Percentiles rank a stretch among this genome's conserved stretches.
These are phyloP conservation scores for Acromyrmex charruanus DNA, from an alignment of 1,140 invertebrate genomes.

Conservation along the genomic window DNA sequence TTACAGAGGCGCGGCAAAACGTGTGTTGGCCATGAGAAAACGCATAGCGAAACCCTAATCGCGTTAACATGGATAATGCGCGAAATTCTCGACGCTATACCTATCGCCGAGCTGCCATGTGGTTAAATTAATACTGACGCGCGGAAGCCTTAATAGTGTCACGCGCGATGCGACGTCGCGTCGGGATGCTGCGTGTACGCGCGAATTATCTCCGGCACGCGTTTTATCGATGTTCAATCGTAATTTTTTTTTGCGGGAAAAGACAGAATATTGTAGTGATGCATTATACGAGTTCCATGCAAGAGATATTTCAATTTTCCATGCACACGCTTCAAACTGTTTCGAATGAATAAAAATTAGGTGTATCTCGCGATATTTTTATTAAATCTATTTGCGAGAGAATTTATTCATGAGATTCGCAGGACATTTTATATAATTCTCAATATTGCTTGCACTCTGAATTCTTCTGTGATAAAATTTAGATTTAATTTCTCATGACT, in stretches of 20 bases:
- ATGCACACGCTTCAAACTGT: background rate
- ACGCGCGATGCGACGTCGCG: constrained; percentile 23
- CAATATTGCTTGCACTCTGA: background rate
- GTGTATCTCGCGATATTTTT: constrained; percentile 10
- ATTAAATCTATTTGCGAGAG: background rate
- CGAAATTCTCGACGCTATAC: constrained; percentile 37
- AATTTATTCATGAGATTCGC: no score
- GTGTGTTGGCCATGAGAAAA: constrained; percentile 25
- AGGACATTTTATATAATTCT: background rate
- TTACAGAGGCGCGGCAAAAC: constrained; percentile 12
- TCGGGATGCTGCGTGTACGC: background rate
- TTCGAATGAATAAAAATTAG: background rate
- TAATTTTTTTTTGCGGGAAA: background rate
- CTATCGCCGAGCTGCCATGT: background rate
- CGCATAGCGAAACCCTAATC: constrained; percentile 48
- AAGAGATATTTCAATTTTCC: background rate
- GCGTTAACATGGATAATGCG: constrained; percentile 13
- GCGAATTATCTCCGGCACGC: constrained; percentile 24
- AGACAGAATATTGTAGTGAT: background rate
- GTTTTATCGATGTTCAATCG: constrained; percentile 1
- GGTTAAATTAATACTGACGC: constrained; percentile 57
- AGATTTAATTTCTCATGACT: background rate
- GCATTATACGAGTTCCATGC: background rate
- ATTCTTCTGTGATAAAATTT: constrained; percentile 2
- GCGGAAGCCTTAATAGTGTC: constrained; percentile 52